phyloP scores from a whole-genome alignment of 2,888 invertebrate species.

The Netelia virgata region DNA sequence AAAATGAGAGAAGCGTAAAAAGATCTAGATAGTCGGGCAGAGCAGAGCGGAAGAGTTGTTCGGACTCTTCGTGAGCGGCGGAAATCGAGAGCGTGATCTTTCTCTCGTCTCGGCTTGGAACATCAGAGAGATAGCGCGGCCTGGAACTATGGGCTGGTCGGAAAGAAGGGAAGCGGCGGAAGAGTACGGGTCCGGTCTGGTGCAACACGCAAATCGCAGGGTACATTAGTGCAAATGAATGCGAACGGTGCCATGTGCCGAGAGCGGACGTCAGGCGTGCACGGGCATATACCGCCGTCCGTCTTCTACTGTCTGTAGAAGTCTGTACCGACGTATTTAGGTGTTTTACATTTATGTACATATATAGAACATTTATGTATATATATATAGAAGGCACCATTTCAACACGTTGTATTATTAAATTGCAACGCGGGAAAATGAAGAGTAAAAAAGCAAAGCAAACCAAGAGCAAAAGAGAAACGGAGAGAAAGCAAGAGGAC shows the following conservation, averaged over 20 bases:
- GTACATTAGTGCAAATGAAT: constrained; percentile 80
- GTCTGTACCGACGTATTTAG: constrained; percentile 11
- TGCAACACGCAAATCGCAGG: constrained; percentile 77
- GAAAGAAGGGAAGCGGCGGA: constrained; percentile 44
- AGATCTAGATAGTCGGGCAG: constrained; percentile 1
- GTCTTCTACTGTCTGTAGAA: constrained; percentile 18
- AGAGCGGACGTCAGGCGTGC: constrained; percentile 64
- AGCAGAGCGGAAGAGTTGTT: constrained; percentile 24
- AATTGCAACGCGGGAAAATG: constrained; percentile 62
- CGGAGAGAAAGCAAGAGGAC: constrained; percentile 29
- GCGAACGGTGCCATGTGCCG: constrained; percentile 75
- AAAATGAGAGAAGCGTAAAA: neutral
- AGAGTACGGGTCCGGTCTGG: constrained; percentile 63
- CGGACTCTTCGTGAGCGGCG: constrained; percentile 32
- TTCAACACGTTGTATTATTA: constrained; percentile 67
- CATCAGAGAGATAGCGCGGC: constrained; percentile 49
- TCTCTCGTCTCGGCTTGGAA: constrained; percentile 56
- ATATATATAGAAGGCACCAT: constrained; percentile 34
- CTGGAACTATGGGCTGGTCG: neutral
- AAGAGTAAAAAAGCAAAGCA: constrained; percentile 7
- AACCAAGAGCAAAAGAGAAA: constrained; percentile 13
- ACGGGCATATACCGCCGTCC: constrained; percentile 38
- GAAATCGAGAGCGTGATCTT: constrained; percentile 52
- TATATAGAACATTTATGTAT: constrained; percentile 10
- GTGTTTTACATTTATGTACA: constrained; percentile 27